A percentile compares a stretch with the other conserved stretches of the same genome.
Conservation (phyloP, 2,113 vertebrate genomes). For the Podocnemis expansa region DNA sequence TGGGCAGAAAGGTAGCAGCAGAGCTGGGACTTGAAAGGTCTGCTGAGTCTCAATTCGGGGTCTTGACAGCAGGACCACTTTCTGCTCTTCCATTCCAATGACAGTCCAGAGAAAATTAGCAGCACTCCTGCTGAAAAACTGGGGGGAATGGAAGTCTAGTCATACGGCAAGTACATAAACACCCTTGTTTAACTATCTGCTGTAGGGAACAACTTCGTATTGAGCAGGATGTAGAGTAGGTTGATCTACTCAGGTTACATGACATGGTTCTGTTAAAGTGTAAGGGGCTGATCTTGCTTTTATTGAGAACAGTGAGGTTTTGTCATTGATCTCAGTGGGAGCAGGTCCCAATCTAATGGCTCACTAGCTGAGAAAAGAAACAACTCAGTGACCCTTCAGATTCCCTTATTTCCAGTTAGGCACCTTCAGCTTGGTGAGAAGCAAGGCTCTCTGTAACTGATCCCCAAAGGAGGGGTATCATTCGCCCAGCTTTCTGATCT, state of each 20-base stretch:
- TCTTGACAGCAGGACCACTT: neutral
- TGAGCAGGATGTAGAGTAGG: no score
- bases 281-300: neutral
- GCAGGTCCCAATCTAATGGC: neutral
- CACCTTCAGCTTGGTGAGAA: neutral
- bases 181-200: no score
- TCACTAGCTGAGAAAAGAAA: neutral
- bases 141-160: neutral
- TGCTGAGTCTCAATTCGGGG: neutral
- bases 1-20: neutral
- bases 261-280: no score
- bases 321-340: neutral
- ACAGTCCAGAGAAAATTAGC: neutral
- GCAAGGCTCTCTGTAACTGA: fast-evolving
- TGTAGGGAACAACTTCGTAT: no score
- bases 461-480: fast-evolving
- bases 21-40: neutral
- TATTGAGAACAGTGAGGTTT: neutral
- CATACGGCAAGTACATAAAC: no score
- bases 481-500: neutral
- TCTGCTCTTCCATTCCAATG: neutral
- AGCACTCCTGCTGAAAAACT: no score
- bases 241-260: no score
- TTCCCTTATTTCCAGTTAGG: fast-evolving
- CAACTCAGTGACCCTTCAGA: fast-evolving